Conservation (phyloP, 2,888 invertebrate species). For the Drosophila lutescens region DNA sequence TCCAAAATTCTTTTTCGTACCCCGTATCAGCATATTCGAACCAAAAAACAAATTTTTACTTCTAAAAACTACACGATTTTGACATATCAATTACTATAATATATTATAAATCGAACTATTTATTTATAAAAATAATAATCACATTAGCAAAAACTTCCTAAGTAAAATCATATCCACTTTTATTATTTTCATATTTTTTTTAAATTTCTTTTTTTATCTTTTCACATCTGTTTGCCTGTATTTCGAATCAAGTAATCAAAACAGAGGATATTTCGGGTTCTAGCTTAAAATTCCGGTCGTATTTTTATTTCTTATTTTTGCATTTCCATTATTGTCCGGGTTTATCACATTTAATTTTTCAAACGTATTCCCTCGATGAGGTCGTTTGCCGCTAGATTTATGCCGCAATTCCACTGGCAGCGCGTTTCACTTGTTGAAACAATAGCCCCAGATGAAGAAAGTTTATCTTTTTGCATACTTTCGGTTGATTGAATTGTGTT, state of each 20-base stretch:
- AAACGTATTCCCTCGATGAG: conserved; percentile 56
- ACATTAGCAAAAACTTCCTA: no score
- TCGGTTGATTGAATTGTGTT: conserved; percentile 49
- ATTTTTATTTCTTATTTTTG: conserved; percentile 12
- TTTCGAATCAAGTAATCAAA: no score
- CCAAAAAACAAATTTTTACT: no score
- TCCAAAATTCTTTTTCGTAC: not conserved
- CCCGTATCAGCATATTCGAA: no score
- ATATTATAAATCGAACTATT: no score
- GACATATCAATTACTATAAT: no score
- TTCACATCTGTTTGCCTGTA: no score
- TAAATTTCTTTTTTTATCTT: no score
- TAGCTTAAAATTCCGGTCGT: not conserved
- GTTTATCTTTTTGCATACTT: conserved; percentile 3
- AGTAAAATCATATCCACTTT: no score
- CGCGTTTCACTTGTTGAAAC: conserved; percentile 56
- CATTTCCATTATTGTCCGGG: conserved; percentile 24
- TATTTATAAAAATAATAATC: no score
- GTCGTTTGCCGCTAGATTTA: conserved; percentile 68
- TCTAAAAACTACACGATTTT: no score
- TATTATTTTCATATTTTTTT: no score
- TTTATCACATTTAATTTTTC: conserved; percentile 74
- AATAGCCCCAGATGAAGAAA: conserved; percentile 36
- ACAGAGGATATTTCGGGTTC: not conserved
- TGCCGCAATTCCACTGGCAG: conserved; percentile 55